Evolutionary conservation across 2,888 invertebrate species (phyloP), one percentile per base, ranked within the genome.

Genomic region (Proisotoma minuta): DNA sequence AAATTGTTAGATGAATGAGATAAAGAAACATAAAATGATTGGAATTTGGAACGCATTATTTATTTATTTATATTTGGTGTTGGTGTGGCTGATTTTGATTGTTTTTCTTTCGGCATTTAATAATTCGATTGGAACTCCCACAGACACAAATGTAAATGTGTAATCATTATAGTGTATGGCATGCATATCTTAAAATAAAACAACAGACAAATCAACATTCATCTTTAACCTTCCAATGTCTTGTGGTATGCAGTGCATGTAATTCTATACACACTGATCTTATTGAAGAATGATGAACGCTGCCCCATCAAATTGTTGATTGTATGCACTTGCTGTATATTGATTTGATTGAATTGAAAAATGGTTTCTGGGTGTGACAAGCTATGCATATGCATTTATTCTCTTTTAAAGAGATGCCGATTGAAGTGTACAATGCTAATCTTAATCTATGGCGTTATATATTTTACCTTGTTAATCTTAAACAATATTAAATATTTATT

Each of bases 101-200:
- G n/a, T n/a, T n/a, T n/a, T n/a, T n/a, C n/a, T n/a, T n/a, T n/a
- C n/a, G n/a, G n/a, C n/a, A n/a, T n/a, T n/a, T n/a, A n/a, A n/a
- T 59, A 54, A 60, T 65, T 65, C 65, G 60, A 57, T 56, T 59
- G 60, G 60, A 60, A 57, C 57, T 60, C 64, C 64, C 58, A 53
- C 39, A 34, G 34, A 22, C 28, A 51, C 8, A 53, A 51, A 60
- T 56, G 54, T 40, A 54, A 54, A 50, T 56, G 52, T 53, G 47
- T 60, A 53, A 47, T 60, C 24, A 60, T 47, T 40, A 63, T 49
- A 47, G 48, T 29, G 60, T n/a, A n/a, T n/a, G n/a, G n/a, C n/a
- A n/a, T n/a, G n/a, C n/a, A n/a, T n/a, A n/a, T n/a, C n/a, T n/a
- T n/a, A n/a, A n/a, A n/a, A n/a, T n/a, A n/a, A n/a, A n/a, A n/a